Conservation (phyloP, 2,113 vertebrate genomes). For the Ictidomys tridecemlineatus region DNA sequence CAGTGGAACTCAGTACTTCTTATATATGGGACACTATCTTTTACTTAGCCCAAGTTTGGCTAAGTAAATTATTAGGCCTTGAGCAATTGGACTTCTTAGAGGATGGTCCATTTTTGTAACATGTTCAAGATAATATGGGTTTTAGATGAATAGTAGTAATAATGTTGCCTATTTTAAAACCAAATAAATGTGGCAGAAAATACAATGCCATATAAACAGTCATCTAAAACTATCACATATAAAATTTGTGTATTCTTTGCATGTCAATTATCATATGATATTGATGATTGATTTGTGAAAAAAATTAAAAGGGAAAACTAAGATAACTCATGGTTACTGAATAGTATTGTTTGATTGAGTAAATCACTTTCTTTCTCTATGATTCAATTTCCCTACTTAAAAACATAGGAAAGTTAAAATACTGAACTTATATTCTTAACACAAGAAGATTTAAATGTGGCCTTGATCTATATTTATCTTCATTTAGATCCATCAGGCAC, state of each 20-base stretch:
- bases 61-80: conserved; percentile 32
- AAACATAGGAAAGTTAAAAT: conserved; percentile 14
- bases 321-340: background rate
- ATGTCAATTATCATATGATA: background rate
- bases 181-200: conserved; percentile 42
- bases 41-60: background rate
- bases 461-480: background rate
- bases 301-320: background rate
- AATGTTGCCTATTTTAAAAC: conserved; percentile 26
- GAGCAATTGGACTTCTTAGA: background rate
- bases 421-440: background rate
- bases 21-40: conserved; percentile 6
- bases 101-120: background rate
- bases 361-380: conserved; percentile 53
- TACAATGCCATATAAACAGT: background rate
- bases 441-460: conserved; percentile 21
- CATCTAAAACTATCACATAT: background rate
- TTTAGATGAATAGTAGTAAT: background rate
- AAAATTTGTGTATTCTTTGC: background rate
- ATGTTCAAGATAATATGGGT: background rate
- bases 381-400: background rate
- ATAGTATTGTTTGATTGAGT: background rate
- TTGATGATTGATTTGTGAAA: conserved; percentile 12
- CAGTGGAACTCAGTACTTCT: conserved; percentile 12
- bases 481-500: background rate